Evolutionary conservation across 2,888 invertebrate genomes (phyloP), one percentile per base, ranked within the genome.

Genomic region (Drosophila picticornis): DNA sequence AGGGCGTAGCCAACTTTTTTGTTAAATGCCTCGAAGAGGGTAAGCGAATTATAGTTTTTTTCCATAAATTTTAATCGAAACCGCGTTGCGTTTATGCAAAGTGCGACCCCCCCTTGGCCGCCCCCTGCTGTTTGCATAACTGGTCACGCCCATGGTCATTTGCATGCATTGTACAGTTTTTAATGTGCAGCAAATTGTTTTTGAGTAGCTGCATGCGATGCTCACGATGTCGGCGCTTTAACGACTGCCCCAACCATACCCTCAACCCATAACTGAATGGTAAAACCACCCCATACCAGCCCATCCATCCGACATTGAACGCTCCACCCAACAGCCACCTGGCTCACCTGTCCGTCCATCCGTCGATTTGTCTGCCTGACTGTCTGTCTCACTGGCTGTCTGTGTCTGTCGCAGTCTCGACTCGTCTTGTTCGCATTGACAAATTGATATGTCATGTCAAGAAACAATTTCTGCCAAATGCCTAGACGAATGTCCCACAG

Each of bases 391-490:
- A 46, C n/a, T 31, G 48, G 7, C 38, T 3, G 34, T 34, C n/a
- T 11, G 60, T 46, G 82, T 75, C 72, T 51, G 75, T 75, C 62
- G 59, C 52, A 22, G 57, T 40, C 43, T 62, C 29, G 63, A 48
- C 56, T 67, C 77, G 58, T 58, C 77, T 87, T 83, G 89, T 82
- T 88, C 77, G 84, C 80, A 86, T 90, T 86, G 87, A 80, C 88
- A 91, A 92, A 93, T 93, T 92, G 91, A 91, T 90, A 91, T 93
- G 90, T 91, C 93, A 92, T 93, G 93, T 92, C 90, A 91, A 91
- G 91, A 93, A 93, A 92, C 92, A 93, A 93, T 93, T 93, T 93
- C 76, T 76, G 83, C 72, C 80, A 58, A 61, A 80, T 78, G 77
- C 88, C 81, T 73, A 84, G 81, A 80, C 84, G 66, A 68, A 46